Evolutionary conservation across 2,797 vertebrate genomes (phyloP).

Genomic region (Erithacus rubecula): DNA sequence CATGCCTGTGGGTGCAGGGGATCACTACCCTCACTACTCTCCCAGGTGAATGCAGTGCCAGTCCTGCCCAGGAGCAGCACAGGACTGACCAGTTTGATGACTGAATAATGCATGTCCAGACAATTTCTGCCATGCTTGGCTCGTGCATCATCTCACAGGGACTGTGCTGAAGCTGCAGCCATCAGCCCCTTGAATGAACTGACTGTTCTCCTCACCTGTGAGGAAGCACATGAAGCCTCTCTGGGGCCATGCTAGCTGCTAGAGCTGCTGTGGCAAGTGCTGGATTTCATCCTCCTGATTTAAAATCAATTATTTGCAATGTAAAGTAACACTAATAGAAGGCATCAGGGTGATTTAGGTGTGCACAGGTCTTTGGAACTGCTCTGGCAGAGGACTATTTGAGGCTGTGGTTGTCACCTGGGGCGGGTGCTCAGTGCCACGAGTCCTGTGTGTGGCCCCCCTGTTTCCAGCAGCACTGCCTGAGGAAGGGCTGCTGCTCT

Average conservation of each 20-base stretch:
- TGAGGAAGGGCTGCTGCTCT: not conserved
- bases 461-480: not conserved
- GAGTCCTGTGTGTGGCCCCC: rapidly evolving
- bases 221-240: not conserved
- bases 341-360: not conserved
- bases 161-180: not conserved
- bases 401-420: not conserved
- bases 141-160: not conserved
- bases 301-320: not conserved
- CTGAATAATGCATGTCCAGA: rapidly evolving
- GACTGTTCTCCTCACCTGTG: not conserved
- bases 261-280: not conserved
- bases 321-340: not conserved
- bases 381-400: not conserved
- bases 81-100: not conserved
- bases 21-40: not conserved
- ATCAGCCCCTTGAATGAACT: not conserved
- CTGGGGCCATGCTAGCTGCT: not conserved
- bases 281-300: not conserved
- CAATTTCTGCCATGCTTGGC: not conserved
- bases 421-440: rapidly evolving
- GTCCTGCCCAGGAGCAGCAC: not conserved
- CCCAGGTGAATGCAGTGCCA: rapidly evolving
- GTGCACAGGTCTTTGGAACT: not conserved
- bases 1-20: not conserved